These are phyloP conservation scores for Polymixis lichenea DNA, from an alignment of 2,888 invertebrate species.

Conservation along the genomic window DNA sequence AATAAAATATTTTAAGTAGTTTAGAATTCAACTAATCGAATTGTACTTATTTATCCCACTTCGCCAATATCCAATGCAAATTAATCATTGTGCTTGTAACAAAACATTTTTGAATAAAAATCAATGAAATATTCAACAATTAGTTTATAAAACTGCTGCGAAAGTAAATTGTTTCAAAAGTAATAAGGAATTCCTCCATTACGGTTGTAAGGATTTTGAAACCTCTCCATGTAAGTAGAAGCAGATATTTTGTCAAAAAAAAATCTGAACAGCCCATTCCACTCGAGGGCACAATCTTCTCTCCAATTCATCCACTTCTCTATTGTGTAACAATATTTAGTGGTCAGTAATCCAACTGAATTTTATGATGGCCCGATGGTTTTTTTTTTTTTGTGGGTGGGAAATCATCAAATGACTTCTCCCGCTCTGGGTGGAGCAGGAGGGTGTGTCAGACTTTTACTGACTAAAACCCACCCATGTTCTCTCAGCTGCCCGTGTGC, in stretches of 20 bases:
- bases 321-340: no score
- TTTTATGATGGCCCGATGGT: no score
- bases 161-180: background rate
- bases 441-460: no score
- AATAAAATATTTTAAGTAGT: no score
- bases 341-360: no score
- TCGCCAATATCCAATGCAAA: background rate
- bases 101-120: background rate
- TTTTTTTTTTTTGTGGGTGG: no score
- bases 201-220: background rate
- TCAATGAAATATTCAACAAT: no score
- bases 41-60: background rate
- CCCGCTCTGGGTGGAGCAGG: no score
- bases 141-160: background rate
- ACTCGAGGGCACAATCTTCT: background rate
- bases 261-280: background rate
- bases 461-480: no score
- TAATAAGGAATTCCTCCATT: background rate
- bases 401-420: no score
- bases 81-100: constrained; percentile 3
- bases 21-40: background rate
- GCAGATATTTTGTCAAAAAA: background rate
- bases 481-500: no score
- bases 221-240: no score
- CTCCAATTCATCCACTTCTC: background rate